Base-by-base conservation (phyloP, 1,140 invertebrate species). In the Piezodorus guildinii region DNA sequence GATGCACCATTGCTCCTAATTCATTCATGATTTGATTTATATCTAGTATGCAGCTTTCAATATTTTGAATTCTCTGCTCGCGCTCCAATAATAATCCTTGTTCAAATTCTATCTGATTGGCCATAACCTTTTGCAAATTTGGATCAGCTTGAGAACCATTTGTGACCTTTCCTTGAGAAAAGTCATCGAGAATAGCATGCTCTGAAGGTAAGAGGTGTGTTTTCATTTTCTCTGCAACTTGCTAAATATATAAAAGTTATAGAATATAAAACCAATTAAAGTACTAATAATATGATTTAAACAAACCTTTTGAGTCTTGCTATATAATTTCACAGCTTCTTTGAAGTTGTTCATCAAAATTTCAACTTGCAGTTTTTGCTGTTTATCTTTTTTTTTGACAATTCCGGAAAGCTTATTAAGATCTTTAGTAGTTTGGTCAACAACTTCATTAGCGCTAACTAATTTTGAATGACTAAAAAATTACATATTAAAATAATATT, bases 21-120 rank as follows among this genome's bases (percentile, higher is more conserved):
- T 93, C 86, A 65, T 86, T 83, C 85, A 96, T 96, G 61, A 96
- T 94, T 73, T 91, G 83, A 75, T 94, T 94, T 0, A 95, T 86
- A 75, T 95, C 91, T 62, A 91, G 75, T 62, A 96, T 87, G 73
- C 95, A 88, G 4, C 82, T 81, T 77, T 95, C 88, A 54, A 91
- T 88, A 72, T 83, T 79, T 67, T 79, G 80, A 64, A 91, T 82
- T 72, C 84, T 81, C 21, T 84, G 80, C 69, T 89, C 85, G 45
- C 85, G 79, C 66, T 91, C 88, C 25, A 86, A 67, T 46, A 88
- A 70, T 77, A 91, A 79, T 63, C 84, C 85, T 65, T 84, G 83
- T 73, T 90, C 85, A 75, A 89, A 89, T 72, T 88, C 83, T 16
- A 91, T 75, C 51, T 81, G 74, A 3, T 21, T 60, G 10, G 51